Conservation (phyloP, 2,888 invertebrate genomes). For the Scaptomyza polygonia region DNA sequence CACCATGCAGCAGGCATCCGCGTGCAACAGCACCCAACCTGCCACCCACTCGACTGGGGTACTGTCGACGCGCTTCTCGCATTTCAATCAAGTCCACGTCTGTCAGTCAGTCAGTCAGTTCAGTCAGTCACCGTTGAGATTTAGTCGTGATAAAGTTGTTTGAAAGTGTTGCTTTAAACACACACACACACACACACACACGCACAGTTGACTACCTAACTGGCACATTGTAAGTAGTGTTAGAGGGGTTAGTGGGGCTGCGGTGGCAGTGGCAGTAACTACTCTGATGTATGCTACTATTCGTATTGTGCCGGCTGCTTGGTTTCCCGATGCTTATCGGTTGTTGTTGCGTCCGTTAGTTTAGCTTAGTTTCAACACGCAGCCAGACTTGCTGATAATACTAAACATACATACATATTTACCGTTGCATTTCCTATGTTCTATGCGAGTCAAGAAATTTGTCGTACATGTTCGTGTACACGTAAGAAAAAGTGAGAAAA, state of each 20-base stretch:
- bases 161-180: conserved; percentile 68
- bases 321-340: conserved; percentile 65
- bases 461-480: not conserved
- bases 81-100: conserved; percentile 75
- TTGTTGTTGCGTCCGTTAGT: conserved; percentile 72
- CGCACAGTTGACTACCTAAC: conserved; percentile 56
- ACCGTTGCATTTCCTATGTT: conserved; percentile 66
- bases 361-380: conserved; percentile 65
- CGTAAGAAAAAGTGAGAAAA: not conserved
- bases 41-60: conserved; percentile 75
- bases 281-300: conserved; percentile 38
- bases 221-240: conserved; percentile 58
- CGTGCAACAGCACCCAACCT: conserved; percentile 17
- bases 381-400: conserved; percentile 57
- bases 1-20: conserved; percentile 13
- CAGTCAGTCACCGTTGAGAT: conserved; percentile 65
- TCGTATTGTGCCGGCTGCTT: conserved; percentile 59
- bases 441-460: conserved; percentile 19
- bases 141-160: conserved; percentile 78
- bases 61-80: conserved; percentile 70
- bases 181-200: conserved; percentile 35
- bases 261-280: not conserved
- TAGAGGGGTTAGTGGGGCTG: not conserved
- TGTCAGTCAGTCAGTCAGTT: conserved; percentile 39
- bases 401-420: conserved; percentile 63